Evolutionary conservation across 2,113 vertebrate genomes (phyloP), one percentile per base, ranked within the genome.

Genomic region (Poeciliopsis occidentalis): DNA sequence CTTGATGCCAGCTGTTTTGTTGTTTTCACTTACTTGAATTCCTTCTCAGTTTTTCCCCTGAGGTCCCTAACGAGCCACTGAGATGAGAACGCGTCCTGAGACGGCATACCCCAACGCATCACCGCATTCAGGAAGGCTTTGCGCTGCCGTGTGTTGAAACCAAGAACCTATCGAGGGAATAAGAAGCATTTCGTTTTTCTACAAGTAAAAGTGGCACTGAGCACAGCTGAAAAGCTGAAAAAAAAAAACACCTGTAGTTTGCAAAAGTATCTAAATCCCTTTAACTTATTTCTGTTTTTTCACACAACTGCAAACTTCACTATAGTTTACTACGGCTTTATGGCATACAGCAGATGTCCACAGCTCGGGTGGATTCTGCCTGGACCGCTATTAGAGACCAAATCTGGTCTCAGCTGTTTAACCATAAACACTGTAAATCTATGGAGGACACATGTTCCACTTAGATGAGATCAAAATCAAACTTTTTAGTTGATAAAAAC

Each of bases 71-170:
- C 97, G 70, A 98, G 94, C 97, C 97, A 98, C 93, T 97, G 97
- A 3, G 96, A 96, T 79, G 95, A 95, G 93, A 98, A 98, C 27
- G 97, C 96, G 0, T 98, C 97, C 88, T 97, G 97, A 1, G 96
- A 95, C 0, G 97, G 97, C 97, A 98, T 97, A 37, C 97, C 97
- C 96, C 96, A 98, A 73, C 97, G 95, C 97, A 98, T 97, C 72
- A 98, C 96, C 0, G 97, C 96, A 0, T 98, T 98, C 67, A 98
- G 92, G 93, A 98, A 98, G 13, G 97, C 97, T 89, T 98, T 98
- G 15, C 97, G 91, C 91, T 98, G 97, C 8, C 97, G 94, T 0
- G 96, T 97, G 88, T 98, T 98, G 78, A 98, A 98, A n/a, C 97
- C 96, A 81, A 97, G 79, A 34, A 97, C 96, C 96, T 97, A 75